phyloP scores from a whole-genome alignment of 2,888 invertebrate genomes.

The Epinotia ramella region DNA sequence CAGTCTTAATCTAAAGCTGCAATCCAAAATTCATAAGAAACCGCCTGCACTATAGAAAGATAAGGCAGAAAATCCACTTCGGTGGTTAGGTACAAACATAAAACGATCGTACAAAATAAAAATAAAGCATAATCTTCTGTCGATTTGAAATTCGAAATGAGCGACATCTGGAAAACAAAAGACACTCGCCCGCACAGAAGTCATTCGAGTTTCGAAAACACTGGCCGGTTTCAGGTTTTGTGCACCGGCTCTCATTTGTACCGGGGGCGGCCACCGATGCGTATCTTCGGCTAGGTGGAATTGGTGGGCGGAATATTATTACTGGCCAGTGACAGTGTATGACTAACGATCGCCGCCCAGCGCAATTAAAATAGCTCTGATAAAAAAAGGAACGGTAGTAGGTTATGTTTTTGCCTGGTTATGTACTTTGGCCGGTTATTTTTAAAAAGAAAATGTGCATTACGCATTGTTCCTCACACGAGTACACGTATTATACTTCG shows the following conservation, averaged over 20 bases:
- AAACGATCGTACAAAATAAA: too few relatives aligned
- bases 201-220: neutral
- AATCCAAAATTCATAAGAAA: too few relatives aligned
- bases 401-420: constrained; percentile 22
- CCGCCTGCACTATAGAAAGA: too few relatives aligned
- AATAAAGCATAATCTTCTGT: neutral
- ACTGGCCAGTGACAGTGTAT: constrained; percentile 74
- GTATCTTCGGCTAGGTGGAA: constrained; percentile 80
- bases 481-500: too few relatives aligned
- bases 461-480: neutral
- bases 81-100: too few relatives aligned
- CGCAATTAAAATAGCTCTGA: constrained; percentile 47
- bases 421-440: neutral
- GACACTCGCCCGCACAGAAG: neutral
- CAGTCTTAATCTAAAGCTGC: too few relatives aligned
- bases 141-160: neutral
- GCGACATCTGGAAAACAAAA: neutral
- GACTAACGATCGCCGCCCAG: constrained; percentile 71
- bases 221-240: constrained; percentile 30
- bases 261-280: constrained; percentile 80
- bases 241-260: constrained; percentile 42
- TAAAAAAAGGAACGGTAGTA: constrained; percentile 33
- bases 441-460: neutral
- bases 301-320: constrained; percentile 83
- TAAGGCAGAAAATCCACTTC: too few relatives aligned